Percentiles rank a stretch among this genome's conserved stretches.
Evolutionary conservation across 2,113 vertebrate genomes (phyloP).

Genomic region (Prunella fulvescens): DNA sequence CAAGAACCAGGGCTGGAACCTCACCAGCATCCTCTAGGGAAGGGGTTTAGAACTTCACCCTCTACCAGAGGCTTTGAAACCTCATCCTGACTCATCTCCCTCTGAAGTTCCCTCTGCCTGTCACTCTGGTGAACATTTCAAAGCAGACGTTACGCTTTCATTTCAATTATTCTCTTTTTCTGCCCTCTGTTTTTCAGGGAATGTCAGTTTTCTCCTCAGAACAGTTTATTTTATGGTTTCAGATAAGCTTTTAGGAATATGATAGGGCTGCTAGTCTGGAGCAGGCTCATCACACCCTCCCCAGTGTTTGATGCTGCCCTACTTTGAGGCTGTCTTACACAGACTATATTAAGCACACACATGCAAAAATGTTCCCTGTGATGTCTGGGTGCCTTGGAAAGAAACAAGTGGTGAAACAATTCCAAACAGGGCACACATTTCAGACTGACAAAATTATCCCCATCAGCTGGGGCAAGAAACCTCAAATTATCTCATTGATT

Average conservation of each 20-base stretch:
- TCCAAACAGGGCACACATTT: neutral
- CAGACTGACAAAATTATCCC: neutral
- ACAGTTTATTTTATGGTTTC: neutral
- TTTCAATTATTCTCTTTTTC: slow-evolving; percentile 1
- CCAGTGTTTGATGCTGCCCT: neutral
- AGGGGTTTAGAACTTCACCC: neutral
- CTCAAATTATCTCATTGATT: neutral
- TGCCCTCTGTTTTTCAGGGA: neutral
- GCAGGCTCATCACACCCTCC: neutral
- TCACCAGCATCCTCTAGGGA: neutral
- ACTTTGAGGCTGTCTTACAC: neutral
- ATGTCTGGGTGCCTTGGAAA: neutral
- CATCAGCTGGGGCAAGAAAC: neutral
- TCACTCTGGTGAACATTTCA: slow-evolving; percentile 11
- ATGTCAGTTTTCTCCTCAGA: slow-evolving; percentile 35
- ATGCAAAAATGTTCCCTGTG: neutral
- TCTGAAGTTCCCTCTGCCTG: slow-evolving; percentile 48
- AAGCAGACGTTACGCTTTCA: neutral
- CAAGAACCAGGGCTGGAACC: fast-evolving
- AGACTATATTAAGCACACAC: neutral
- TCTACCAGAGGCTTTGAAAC: slow-evolving; percentile 23
- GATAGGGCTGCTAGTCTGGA: neutral
- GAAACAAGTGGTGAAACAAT: neutral
- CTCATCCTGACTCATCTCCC: slow-evolving; percentile 10
- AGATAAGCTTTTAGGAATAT: slow-evolving; percentile 4